Evolutionary conservation across 92 coral and sea anemone genomes (phyloP).

Genomic region (Umimayanthus chanpuru): DNA sequence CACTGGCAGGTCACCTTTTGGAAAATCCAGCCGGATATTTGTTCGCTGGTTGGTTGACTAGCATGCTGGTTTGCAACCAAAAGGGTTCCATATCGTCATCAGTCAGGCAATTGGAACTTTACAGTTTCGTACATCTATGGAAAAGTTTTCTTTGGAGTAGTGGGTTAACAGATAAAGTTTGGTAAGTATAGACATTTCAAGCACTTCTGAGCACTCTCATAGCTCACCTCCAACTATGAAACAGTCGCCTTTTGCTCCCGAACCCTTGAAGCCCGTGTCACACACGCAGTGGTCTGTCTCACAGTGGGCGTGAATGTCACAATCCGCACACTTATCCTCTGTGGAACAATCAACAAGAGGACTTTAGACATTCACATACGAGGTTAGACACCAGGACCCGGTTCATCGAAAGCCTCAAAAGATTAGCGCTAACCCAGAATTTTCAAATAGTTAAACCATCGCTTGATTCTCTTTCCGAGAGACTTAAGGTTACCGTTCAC

Average conservation of each 20-base stretch:
- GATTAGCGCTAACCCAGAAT: no score
- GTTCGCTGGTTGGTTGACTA: no score
- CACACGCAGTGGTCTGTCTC: conserved; percentile 88
- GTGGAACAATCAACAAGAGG: background rate
- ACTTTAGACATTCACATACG: no score
- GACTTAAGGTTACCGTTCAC: no score
- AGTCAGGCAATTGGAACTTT: background rate
- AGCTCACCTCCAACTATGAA: conserved; percentile 67
- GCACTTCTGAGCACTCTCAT: no score
- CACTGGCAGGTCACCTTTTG: no score
- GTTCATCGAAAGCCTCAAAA: no score
- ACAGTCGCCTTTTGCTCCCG: conserved; percentile 77
- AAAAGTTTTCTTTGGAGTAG: background rate
- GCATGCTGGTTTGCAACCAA: background rate
- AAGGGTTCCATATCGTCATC: background rate
- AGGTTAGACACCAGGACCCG: no score
- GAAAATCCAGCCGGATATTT: no score
- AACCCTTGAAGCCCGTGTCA: conserved; percentile 79
- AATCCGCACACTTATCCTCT: conserved; percentile 90
- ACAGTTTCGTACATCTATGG: background rate
- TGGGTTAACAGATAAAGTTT: background rate
- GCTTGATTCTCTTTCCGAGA: no score
- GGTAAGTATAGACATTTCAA: background rate
- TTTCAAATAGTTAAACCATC: no score
- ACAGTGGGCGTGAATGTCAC: conserved; percentile 94